A percentile compares a stretch with the other conserved stretches of the same genome.
Evolutionary conservation across 2,113 vertebrate species (phyloP).

Genomic region (Corvus moneduloides): DNA sequence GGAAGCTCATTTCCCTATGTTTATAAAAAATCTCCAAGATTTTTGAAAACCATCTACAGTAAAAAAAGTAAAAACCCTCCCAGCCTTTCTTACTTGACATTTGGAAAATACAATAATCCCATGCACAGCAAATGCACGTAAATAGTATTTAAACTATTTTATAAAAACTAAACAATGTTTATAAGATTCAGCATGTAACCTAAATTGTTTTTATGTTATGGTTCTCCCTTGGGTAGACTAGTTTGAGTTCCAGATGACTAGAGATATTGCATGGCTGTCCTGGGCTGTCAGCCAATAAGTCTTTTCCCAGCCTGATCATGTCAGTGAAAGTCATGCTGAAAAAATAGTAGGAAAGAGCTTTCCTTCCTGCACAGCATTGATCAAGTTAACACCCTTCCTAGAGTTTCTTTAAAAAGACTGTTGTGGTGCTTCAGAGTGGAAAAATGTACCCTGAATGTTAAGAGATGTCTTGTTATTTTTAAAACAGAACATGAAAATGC

Average conservation of each 20-base stretch:
- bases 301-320: constrained; percentile 77
- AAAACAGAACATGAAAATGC: constrained; percentile 40
- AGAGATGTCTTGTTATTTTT: constrained; percentile 68
- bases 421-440: constrained; percentile 62
- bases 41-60: neutral
- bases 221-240: constrained; percentile 57
- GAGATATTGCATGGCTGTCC: constrained; percentile 63
- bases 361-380: constrained; percentile 73
- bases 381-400: constrained; percentile 76
- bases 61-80: neutral
- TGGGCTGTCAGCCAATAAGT: constrained; percentile 74
- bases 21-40: neutral
- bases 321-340: constrained; percentile 79
- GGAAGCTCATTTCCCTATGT: neutral
- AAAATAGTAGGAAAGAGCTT: constrained; percentile 76
- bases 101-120: neutral
- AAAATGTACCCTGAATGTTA: constrained; percentile 62
- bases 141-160: constrained; percentile 50
- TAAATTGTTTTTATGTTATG: constrained; percentile 56
- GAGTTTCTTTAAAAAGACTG: constrained; percentile 74
- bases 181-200: constrained; percentile 28
- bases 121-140: neutral
- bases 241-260: constrained; percentile 69
- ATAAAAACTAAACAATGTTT: constrained; percentile 32
- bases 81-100: neutral